phyloP scores from a whole-genome alignment of 1,140 invertebrate genomes.

The Caenorhabditis latens region DNA sequence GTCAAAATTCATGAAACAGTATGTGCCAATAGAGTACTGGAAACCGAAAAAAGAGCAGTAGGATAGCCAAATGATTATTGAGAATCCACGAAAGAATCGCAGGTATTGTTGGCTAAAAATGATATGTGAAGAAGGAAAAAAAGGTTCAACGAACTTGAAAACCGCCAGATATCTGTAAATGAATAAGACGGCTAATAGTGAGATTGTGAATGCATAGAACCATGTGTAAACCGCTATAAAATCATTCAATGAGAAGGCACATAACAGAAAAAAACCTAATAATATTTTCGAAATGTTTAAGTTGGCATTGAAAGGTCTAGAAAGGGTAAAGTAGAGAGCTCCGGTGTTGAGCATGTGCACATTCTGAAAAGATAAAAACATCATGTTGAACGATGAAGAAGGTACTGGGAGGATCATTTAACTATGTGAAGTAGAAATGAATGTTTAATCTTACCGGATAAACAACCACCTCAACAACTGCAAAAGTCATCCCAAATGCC shows the following conservation, averaged over 20 bases:
- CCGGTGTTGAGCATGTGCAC: neutral
- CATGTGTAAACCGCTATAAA: neutral
- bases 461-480: neutral
- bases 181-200: neutral
- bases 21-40: neutral
- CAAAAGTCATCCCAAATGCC: neutral
- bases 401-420: no score
- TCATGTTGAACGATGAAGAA: no score
- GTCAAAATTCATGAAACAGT: neutral
- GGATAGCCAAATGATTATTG: neutral
- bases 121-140: neutral
- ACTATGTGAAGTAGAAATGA: no score
- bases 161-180: neutral
- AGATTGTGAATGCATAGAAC: constrained; percentile 6
- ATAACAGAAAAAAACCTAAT: neutral
- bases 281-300: neutral
- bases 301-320: neutral
- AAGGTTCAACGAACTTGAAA: neutral
- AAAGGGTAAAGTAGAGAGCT: neutral
- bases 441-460: neutral
- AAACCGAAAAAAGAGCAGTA: constrained; percentile 14
- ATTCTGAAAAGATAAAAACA: neutral
- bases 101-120: neutral
- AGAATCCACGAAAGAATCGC: neutral
- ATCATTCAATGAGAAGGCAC: neutral